A percentile compares a stretch with the other conserved stretches of the same genome.
phyloP scores from a whole-genome alignment of 2,888 invertebrate genomes.

The Eupithecia subumbrata region DNA sequence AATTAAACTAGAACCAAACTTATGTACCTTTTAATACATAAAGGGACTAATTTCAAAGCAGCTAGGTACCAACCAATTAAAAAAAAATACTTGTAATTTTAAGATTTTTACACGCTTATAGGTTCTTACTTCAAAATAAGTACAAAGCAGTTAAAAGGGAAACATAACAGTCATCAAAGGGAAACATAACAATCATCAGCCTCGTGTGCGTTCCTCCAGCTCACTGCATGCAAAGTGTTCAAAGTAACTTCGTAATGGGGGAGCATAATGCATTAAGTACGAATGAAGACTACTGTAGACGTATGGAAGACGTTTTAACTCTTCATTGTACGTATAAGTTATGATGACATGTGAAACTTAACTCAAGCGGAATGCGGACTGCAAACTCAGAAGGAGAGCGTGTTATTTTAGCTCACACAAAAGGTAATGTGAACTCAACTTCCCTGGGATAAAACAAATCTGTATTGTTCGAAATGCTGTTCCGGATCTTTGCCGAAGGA shows the following conservation, averaged over 20 bases:
- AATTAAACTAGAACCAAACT: too few species aligned
- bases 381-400: background rate
- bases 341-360: background rate
- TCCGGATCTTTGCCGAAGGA: too few species aligned
- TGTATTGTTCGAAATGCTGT: background rate
- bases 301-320: background rate
- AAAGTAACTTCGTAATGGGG: slow-evolving; percentile 11
- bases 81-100: background rate
- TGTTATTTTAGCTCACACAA: background rate
- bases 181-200: background rate
- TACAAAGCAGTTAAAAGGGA: background rate
- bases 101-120: background rate
- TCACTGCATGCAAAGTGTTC: background rate
- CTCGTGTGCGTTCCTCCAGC: background rate
- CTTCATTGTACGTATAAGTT: background rate
- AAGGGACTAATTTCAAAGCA: too few species aligned
- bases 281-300: background rate
- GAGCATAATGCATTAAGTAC: background rate
- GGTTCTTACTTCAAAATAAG: background rate
- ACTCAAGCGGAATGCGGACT: background rate
- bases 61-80: background rate
- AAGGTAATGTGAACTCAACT: background rate
- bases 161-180: background rate
- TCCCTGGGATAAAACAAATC: background rate
- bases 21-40: too few species aligned